Conservation (phyloP, 2,888 invertebrate species). For the Boloria selene region DNA sequence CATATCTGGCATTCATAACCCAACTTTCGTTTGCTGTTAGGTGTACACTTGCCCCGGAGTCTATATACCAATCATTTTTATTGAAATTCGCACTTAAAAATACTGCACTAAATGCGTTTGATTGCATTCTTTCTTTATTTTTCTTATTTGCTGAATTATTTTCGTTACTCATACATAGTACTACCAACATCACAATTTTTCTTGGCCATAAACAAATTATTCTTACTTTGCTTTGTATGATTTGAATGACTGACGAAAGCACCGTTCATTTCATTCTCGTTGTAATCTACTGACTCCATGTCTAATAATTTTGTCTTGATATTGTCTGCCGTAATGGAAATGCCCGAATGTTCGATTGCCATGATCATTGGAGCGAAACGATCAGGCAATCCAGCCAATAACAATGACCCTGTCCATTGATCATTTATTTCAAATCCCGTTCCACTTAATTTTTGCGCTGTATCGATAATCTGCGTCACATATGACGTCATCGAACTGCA, state of each 20-base stretch:
- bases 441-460: slow-evolving; percentile 32
- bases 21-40: slow-evolving; percentile 34
- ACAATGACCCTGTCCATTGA: slow-evolving; percentile 16
- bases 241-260: slow-evolving; percentile 25
- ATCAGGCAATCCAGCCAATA: slow-evolving; percentile 26
- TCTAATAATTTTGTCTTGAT: slow-evolving; percentile 36
- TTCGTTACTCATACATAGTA: slow-evolving; percentile 32
- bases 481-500: slow-evolving; percentile 28
- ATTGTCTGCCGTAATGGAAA: slow-evolving; percentile 37
- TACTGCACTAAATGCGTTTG: slow-evolving; percentile 40
- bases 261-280: neutral
- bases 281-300: slow-evolving; percentile 28
- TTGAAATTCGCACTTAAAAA: slow-evolving; percentile 42
- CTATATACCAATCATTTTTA: slow-evolving; percentile 44
- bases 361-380: slow-evolving; percentile 30
- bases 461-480: slow-evolving; percentile 10
- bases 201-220: too few relatives aligned
- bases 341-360: slow-evolving; percentile 27
- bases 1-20: slow-evolving; percentile 28
- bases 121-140: slow-evolving; percentile 34
- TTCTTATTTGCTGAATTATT: slow-evolving; percentile 36
- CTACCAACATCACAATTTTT: slow-evolving; percentile 38
- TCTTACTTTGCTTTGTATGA: too few relatives aligned
- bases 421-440: slow-evolving; percentile 9
- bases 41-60: slow-evolving; percentile 44